Base-by-base conservation (phyloP, 2,797 vertebrate species). In the Amblyopsis hoosieri region DNA sequence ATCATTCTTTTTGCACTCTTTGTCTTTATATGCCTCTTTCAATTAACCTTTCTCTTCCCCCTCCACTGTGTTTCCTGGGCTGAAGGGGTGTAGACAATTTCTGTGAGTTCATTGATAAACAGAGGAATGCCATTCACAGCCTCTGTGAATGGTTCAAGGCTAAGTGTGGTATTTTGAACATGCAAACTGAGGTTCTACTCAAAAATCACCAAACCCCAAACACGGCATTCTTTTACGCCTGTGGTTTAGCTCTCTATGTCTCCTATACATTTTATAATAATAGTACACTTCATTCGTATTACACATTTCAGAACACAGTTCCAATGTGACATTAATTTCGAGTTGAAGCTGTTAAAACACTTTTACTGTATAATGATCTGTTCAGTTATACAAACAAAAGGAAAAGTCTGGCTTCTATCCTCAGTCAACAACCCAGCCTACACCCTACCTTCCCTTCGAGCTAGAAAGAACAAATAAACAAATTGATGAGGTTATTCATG, bases 111-210 rank as follows among this genome's bases (percentile, higher is more conserved):
- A 54, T 19, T 82, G 76, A 75, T 63, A 12, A 23, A 45, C 56
- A 59, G 58, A 31, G 62, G 74, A 85, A 82, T 81, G 69, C 62
- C 69, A 75, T 80, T 83, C 72, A 80, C 31, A 47, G 47, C 52
- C 55, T 62, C 65, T 57, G 78, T 42, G 23, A 67, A n/a, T 15
- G 8, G 52, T 60, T 66, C 50, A 59, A 57, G 50, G 15, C 23
- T 69, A 45, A 64, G 45, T 55, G 45, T 29, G 1, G 45, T 12
- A 54, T 49, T 51, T 48, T 66, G 37, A 37, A 37, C 37, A 37
- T 37, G 23, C 23, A 23, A 23, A 23, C 23, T 23, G 6, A 9
- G 37, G 7, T 37, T 37, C 33, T 37, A 37, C 33, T 37, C n/a
- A 57, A 37, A 65, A 70, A 48, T 14, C 33, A 50, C 47, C 1